Evolutionary conservation across 2,113 vertebrate genomes (phyloP).

Genomic region (Agelaius phoeniceus): DNA sequence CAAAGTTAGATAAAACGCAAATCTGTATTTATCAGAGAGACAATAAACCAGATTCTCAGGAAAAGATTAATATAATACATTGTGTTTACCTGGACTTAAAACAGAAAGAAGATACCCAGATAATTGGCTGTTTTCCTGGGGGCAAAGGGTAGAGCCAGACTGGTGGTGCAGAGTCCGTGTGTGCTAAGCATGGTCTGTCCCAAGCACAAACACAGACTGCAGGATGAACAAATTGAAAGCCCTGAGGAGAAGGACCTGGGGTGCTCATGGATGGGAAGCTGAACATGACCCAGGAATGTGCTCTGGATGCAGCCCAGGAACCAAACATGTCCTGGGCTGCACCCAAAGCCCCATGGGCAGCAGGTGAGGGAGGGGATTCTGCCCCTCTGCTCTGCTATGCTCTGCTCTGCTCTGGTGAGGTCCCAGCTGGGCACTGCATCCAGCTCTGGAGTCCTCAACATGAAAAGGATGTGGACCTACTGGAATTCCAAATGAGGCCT

Average conservation of each 20-base stretch:
- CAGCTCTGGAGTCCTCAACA: not conserved
- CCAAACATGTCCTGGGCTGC: rapidly evolving
- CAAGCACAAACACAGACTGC: not conserved
- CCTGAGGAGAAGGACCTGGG: not conserved
- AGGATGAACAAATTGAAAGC: not conserved
- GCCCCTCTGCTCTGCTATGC: not conserved
- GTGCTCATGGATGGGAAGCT: not conserved
- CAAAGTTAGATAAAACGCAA: not conserved
- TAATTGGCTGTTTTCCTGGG: not conserved
- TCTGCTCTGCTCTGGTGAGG: not conserved
- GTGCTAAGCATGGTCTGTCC: not conserved
- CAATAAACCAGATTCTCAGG: not conserved
- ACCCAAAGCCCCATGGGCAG: not conserved
- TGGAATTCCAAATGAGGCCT: not conserved
- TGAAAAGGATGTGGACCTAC: not conserved
- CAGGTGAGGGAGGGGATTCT: not conserved
- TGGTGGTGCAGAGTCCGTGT: not conserved
- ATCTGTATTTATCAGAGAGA: not conserved
- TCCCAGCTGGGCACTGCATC: not conserved
- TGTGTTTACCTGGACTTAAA: not conserved
- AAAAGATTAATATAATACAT: not conserved
- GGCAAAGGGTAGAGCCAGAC: not conserved
- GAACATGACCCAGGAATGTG: not conserved
- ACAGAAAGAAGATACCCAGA: not conserved
- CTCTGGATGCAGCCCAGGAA: not conserved